Base-by-base conservation (phyloP, 2,113 vertebrate genomes). In the Pangasianodon hypophthalmus region DNA sequence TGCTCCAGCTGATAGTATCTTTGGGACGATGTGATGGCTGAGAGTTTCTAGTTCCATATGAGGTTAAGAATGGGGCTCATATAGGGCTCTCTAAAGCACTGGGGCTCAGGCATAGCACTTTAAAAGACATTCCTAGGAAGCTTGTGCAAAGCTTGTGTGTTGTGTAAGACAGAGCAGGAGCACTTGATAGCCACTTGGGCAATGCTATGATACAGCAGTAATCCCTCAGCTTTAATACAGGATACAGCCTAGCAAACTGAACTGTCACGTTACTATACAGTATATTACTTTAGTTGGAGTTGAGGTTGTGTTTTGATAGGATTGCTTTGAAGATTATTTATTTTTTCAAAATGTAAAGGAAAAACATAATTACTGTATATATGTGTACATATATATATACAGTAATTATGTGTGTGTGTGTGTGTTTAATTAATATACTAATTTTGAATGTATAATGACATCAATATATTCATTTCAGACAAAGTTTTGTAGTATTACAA, bases 121-220 rank as follows among this genome's bases (percentile, higher is more conserved):
- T 90, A 77, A 90, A 87, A 92, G 83, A 86, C 89, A 92, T 92
- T 88, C 89, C 79, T 87, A 18, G 52, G 79, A 92, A 77, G 88
- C 81, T 69, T 91, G 83, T 88, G 62, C 71, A 86, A 91, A 90
- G 83, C 86, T 75, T 67, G 24, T 90, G 56, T 80, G 67, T 85
- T 89, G 85, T 88, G 79, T 84, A 71, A 60, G 69, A 89, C 69
- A 52, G 54, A 86, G 85, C 58, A 87, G 60, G 60, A 87, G 87
- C 85, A 87, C 80, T 84, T 60, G 32, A 46, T 60, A 87, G 83
- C 56, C 89, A 90, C 56, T 86, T 58, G 24, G 80, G 29, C 71
- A 86, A 48, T 44, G 37, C 56, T 69, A 60, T 58, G 58, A 73
- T 85, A 75, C 75, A 77, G 83, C 77, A 67, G 56, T 88, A 90